Conservation (phyloP, 2,888 invertebrate genomes). For the Metellina segmentata region DNA sequence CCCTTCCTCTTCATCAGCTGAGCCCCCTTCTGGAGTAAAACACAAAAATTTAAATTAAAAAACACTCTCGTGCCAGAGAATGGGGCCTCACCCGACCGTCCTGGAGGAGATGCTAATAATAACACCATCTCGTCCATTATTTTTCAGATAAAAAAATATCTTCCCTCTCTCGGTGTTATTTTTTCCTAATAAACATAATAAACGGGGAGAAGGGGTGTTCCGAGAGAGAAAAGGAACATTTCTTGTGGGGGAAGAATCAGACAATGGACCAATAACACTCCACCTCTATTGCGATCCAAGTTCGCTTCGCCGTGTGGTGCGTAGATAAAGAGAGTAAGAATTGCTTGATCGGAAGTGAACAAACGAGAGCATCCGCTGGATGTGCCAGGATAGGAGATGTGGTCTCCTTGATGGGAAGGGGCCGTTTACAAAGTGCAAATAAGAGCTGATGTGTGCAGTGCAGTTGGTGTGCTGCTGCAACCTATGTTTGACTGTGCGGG, state of each 20-base stretch:
- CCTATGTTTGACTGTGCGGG: no score
- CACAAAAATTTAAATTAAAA: not conserved
- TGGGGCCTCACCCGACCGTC: not conserved
- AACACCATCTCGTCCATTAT: not conserved
- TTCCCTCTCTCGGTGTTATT: not conserved
- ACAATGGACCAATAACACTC: not conserved
- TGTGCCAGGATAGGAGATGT: slow-evolving; percentile 32
- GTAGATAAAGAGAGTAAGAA: slow-evolving; percentile 34
- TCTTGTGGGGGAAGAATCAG: not conserved
- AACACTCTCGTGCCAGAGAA: not conserved
- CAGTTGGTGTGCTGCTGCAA: no score
- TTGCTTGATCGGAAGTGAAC: slow-evolving; percentile 57
- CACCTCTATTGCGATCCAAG: not conserved
- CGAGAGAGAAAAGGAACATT: no score
- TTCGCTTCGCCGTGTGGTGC: not conserved
- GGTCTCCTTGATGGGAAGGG: not conserved
- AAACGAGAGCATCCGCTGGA: slow-evolving; percentile 67
- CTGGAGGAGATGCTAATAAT: not conserved
- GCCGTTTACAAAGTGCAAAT: slow-evolving; percentile 24
- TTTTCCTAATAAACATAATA: not conserved
- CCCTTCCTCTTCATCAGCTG: not conserved
- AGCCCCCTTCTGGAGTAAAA: not conserved
- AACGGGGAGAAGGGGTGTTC: not conserved
- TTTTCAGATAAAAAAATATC: not conserved
- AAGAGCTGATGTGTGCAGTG: not conserved